phyloP scores from a whole-genome alignment of 2,797 vertebrate species.

The Sternotherus odoratus region DNA sequence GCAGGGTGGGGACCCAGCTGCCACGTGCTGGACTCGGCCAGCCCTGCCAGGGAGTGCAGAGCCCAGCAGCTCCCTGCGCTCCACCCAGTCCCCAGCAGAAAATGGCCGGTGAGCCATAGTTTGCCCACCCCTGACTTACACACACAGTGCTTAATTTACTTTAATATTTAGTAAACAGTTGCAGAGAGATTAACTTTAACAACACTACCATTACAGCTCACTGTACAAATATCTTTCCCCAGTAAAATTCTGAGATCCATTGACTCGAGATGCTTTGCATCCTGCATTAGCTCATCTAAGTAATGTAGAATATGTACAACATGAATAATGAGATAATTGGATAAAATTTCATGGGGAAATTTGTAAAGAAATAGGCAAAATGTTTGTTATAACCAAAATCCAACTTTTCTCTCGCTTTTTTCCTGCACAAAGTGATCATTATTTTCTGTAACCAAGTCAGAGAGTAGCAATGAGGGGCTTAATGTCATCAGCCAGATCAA shows the following conservation, averaged over 20 bases:
- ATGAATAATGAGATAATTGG: background rate
- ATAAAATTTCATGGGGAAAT: background rate
- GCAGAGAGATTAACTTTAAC: background rate
- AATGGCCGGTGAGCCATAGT: no score
- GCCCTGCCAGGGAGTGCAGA: no score
- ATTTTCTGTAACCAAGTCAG: background rate
- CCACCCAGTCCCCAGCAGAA: no score
- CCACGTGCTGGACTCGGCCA: no score
- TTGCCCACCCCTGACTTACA: no score
- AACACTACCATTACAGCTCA: fast-evolving
- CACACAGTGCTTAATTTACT: background rate
- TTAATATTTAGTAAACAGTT: background rate
- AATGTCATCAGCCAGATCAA: fast-evolving
- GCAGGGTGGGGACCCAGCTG: no score
- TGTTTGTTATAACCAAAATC: background rate
- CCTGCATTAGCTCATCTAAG: background rate
- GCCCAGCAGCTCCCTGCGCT: no score
- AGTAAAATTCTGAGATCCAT: background rate
- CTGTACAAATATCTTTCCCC: background rate
- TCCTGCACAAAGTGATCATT: fast-evolving
- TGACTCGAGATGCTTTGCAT: slow-evolving; percentile 7
- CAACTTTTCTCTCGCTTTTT: background rate
- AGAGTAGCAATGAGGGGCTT: background rate
- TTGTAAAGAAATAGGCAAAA: background rate
- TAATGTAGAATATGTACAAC: background rate